Base-by-base conservation (phyloP, 2,888 invertebrate species). In the Cryptocheilus praepositus region DNA sequence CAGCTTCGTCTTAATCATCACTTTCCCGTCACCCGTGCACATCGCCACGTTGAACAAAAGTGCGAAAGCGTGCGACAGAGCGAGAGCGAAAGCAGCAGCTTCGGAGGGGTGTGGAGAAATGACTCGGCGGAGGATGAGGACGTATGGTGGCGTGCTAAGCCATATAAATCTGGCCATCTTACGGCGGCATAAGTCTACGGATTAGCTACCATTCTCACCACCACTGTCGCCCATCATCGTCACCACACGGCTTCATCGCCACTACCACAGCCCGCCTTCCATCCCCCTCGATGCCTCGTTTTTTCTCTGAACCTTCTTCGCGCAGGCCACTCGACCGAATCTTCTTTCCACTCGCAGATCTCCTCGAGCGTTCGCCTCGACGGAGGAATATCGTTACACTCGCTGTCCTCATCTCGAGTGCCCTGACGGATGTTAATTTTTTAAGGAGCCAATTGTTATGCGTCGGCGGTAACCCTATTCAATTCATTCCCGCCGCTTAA, bases 141-240 rank as follows among this genome's bases (percentile, higher is more conserved):
- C 71, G 67, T 61, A 62, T 67, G 56, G 66, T 61, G 63, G 56
- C 77, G 74, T 71, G 78, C 81, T 87, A 84, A 87, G 87, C 87
- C 86, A 81, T 86, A 88, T 87, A 88, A 88, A 88, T 88, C 88
- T 88, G 85, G 78, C 80, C 85, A 84, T 85, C 87, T 88, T 85
- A 87, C 80, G 78, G 76, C 78, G 82, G 86, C 84, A 85, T 88
- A 87, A 88, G 87, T 87, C 86, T 84, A 49, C 73, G 87, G 88
- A 88, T 88, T 88, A 88, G 83, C 84, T 66, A 69, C 71, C 77
- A 80, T 81, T 73, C 78, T 78, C 79, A 51, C 53, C 57, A 61
- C 59, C 51, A 61, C 51, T 55, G 13, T 43, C 57, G 53, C 62
- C n/a, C 52, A 64, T 15, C 64, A 36, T 56, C 60, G 63, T 68